A percentile compares a stretch with the other conserved stretches of the same genome.
These are phyloP conservation scores for Leuctra nigra DNA, from an alignment of 2,888 invertebrate genomes.

Conservation along the genomic window DNA sequence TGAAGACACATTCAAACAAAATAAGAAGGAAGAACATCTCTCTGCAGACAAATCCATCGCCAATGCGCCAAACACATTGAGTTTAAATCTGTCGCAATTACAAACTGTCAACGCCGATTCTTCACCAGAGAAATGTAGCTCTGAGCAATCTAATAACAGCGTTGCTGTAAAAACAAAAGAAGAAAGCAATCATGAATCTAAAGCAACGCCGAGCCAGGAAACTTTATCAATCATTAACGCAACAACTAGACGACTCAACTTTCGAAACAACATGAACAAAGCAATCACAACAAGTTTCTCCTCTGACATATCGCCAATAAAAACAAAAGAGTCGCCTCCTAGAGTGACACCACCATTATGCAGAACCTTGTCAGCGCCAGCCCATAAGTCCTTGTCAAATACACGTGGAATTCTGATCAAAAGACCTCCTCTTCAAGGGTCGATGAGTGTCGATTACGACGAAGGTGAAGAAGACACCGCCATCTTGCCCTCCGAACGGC, in stretches of 20 bases:
- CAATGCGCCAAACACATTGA: not conserved
- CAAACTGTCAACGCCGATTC: not conserved
- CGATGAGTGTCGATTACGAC: constrained; percentile 21
- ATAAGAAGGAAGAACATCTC: not conserved
- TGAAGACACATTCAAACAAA: not conserved
- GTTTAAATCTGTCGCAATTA: not conserved
- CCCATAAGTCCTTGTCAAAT: constrained; percentile 5
- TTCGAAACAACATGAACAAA: constrained; percentile 23
- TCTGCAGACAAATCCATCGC: not conserved
- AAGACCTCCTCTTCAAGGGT: constrained; percentile 21
- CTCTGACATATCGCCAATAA: constrained; percentile 17
- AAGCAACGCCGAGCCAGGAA: not conserved
- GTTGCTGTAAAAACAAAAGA: not conserved
- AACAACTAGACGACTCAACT: not conserved
- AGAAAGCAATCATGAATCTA: not conserved
- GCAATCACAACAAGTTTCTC: constrained; percentile 25
- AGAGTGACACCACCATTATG: not conserved
- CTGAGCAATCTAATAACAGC: not conserved
- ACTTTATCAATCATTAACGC: not conserved
- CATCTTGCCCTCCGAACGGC: constrained; percentile 8
- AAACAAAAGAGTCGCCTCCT: not conserved
- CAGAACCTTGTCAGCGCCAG: constrained; percentile 18
- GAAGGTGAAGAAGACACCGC: not conserved
- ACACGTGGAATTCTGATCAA: constrained; percentile 5
- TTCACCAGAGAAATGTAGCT: not conserved